These are phyloP conservation scores for Ridgeia piscesae DNA, from an alignment of 1,140 invertebrate genomes.

Conservation along the genomic window DNA sequence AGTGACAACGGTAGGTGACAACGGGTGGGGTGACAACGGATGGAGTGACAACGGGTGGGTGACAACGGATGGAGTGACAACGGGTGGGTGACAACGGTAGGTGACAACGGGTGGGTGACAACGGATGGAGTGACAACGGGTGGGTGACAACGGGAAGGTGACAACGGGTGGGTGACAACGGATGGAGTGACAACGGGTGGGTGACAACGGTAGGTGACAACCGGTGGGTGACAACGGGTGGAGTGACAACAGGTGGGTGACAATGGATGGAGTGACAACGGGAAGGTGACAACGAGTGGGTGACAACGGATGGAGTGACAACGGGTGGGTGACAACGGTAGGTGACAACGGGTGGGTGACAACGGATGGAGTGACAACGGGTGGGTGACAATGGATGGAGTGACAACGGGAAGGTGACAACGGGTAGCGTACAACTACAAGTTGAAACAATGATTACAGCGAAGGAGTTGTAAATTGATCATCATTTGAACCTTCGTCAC, in stretches of 20 bases:
- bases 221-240: background rate
- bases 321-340: background rate
- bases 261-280: background rate
- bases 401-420: background rate
- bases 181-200: too few species aligned
- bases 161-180: too few species aligned
- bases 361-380: background rate
- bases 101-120: too few species aligned
- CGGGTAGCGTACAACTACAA: background rate
- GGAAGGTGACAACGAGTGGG: background rate
- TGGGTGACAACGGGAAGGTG: too few species aligned
- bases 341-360: background rate
- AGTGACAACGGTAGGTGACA: background rate
- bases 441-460: background rate
- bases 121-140: too few species aligned
- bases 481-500: too few species aligned
- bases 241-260: background rate
- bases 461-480: too few species aligned
- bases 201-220: background rate
- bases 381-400: background rate
- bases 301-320: background rate
- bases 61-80: background rate
- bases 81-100: background rate
- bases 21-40: background rate
- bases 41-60: background rate